These are phyloP conservation scores for Acanthochromis polyacanthus DNA, from an alignment of 2,113 vertebrate species.

Conservation along the genomic window DNA sequence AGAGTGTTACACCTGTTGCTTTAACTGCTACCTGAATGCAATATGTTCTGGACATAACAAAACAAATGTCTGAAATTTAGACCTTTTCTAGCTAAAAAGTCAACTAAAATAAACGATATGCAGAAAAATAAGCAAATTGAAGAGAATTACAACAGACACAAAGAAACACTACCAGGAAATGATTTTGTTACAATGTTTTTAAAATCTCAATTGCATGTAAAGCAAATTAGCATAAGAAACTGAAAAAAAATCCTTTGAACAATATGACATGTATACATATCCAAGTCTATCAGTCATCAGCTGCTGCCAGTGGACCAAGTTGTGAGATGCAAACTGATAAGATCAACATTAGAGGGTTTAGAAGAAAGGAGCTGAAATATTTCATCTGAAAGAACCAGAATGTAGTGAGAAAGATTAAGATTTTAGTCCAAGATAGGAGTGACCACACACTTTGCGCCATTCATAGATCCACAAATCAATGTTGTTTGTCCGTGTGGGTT, in stretches of 20 bases:
- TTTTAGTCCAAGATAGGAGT: conserved; percentile 1
- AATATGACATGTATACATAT: too few relatives aligned
- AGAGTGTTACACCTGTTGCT: too few relatives aligned
- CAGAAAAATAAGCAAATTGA: not conserved
- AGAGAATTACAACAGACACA: too few relatives aligned
- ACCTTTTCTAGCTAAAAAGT: too few relatives aligned
- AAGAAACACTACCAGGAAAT: not conserved
- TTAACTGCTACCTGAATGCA: not conserved
- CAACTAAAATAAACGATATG: not conserved
- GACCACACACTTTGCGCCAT: conserved; percentile 50
- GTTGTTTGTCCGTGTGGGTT: conserved; percentile 58
- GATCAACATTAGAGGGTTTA: not conserved
- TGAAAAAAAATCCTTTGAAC: too few relatives aligned
- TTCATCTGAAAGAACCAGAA: not conserved
- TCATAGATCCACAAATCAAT: conserved; percentile 48
- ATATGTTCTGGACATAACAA: too few relatives aligned
- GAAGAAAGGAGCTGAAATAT: not conserved
- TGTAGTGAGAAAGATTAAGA: not conserved
- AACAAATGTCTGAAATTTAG: too few relatives aligned
- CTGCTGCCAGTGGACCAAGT: not conserved
- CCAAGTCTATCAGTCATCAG: not conserved
- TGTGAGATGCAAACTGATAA: not conserved
- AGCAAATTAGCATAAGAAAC: not conserved
- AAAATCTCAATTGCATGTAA: not conserved
- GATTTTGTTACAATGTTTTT: not conserved